phyloP scores from a whole-genome alignment of 2,797 vertebrate species.

The Anas bernieri region DNA sequence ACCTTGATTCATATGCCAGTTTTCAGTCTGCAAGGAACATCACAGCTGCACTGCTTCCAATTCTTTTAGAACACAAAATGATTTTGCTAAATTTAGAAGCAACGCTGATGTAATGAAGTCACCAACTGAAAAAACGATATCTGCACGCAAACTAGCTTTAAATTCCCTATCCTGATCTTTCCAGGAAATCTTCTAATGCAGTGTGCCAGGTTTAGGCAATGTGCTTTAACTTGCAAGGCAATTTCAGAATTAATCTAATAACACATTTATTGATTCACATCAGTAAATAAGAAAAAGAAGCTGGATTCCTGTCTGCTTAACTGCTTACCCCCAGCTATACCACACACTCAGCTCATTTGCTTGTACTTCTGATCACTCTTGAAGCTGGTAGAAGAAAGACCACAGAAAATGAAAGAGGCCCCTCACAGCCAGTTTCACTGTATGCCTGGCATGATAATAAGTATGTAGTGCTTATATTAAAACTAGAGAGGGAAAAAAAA shows the following conservation, averaged over 20 bases:
- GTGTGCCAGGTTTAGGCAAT: not conserved
- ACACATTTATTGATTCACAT: not conserved
- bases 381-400: not conserved
- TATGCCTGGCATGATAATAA: not conserved
- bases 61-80: not conserved
- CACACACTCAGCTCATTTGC: not conserved
- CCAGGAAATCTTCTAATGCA: not conserved
- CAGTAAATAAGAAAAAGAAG: not conserved
- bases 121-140: not conserved
- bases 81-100: not conserved
- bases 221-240: not conserved
- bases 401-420: not conserved
- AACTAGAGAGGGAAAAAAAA: not conserved
- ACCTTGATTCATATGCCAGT: not conserved
- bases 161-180: not conserved
- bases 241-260: constrained; percentile 6
- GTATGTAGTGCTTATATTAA: not conserved
- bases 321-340: not conserved
- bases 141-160: not conserved
- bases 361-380: not conserved
- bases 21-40: not conserved
- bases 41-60: not conserved
- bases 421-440: not conserved
- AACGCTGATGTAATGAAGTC: not conserved
- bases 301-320: not conserved